Base-by-base conservation (phyloP, 2,888 invertebrate species). In the Trimorus sp. region DNA sequence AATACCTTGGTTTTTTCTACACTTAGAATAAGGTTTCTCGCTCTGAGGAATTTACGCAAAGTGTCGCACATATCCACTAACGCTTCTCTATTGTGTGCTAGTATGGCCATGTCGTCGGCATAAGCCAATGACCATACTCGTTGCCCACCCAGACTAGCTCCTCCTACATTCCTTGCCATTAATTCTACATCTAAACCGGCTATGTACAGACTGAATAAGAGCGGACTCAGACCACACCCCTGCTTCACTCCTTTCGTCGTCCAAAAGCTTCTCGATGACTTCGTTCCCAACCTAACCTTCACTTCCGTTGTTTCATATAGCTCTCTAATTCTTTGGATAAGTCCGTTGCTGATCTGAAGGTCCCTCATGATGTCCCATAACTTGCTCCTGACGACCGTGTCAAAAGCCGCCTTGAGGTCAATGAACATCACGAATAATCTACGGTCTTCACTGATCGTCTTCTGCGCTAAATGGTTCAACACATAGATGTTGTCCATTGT, bases 401-500 rank as follows among this genome's bases (percentile, higher is more conserved):
- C n/a, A n/a, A n/a, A n/a, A n/a, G n/a, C n/a, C n/a, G n/a, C n/a
- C n/a, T n/a, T n/a, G 6, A 49, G n/a, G n/a, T 49, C 49, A 8
- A 49, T n/a, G n/a, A 49, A 49, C 8, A 49, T n/a, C 6, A n/a
- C n/a, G 49, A 12, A 49, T 12, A 49, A 49, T n/a, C n/a, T n/a
- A n/a, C n/a, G n/a, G n/a, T n/a, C n/a, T 9, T n/a, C 5, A 12
- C 49, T n/a, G 6, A 49, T 12, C 6, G 7, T 11, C 15, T n/a
- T 56, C 12, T 56, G 56, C 12, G 56, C 56, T 6, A 56, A 84
- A 58, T 0, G 82, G 84, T 9, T 56, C 16, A 36, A 15, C n/a
- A 37, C 37, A 84, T 51, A 2, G 3, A 56, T 36, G 37, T 56
- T 56, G 2, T 56, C 56, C 56, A 56, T 56, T 12, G 56, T 56